Evolutionary conservation across 2,113 vertebrate species (phyloP).

Genomic region (Nyctibius bracteatus): DNA sequence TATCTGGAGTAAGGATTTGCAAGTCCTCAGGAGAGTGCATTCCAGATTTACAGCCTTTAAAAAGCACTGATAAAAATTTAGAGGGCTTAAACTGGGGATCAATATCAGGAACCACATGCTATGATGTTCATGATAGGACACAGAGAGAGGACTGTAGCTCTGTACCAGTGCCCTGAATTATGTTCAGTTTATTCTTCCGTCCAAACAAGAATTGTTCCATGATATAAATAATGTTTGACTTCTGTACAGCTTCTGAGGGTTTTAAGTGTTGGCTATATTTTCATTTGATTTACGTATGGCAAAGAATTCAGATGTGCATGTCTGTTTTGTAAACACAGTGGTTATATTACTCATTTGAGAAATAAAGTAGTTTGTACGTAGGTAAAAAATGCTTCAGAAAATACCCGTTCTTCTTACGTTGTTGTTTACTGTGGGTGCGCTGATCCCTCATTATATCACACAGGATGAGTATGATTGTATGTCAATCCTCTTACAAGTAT

Average conservation of each 20-base stretch:
- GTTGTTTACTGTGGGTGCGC: neutral
- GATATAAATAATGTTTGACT: neutral
- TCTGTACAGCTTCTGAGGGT: neutral
- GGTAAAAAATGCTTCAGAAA: neutral
- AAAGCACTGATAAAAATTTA: neutral
- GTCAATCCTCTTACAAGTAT: neutral
- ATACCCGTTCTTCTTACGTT: neutral
- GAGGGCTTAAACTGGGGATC: neutral
- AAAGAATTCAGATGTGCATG: neutral
- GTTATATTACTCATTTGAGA: neutral
- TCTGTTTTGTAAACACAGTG: neutral
- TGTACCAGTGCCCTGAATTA: neutral
- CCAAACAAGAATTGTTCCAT: neutral
- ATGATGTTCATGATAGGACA: neutral
- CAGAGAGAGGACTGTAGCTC: neutral
- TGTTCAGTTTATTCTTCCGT: neutral
- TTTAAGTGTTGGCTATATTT: neutral
- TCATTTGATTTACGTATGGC: neutral
- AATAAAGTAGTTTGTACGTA: neutral
- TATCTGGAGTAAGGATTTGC: neutral
- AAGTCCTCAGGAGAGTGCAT: neutral
- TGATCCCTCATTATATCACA: neutral
- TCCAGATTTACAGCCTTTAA: neutral
- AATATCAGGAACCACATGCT: neutral
- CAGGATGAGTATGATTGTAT: neutral